These are phyloP conservation scores for Chamaetylas fuelleborni DNA, from an alignment of 2,113 vertebrate genomes.

Conservation along the genomic window DNA sequence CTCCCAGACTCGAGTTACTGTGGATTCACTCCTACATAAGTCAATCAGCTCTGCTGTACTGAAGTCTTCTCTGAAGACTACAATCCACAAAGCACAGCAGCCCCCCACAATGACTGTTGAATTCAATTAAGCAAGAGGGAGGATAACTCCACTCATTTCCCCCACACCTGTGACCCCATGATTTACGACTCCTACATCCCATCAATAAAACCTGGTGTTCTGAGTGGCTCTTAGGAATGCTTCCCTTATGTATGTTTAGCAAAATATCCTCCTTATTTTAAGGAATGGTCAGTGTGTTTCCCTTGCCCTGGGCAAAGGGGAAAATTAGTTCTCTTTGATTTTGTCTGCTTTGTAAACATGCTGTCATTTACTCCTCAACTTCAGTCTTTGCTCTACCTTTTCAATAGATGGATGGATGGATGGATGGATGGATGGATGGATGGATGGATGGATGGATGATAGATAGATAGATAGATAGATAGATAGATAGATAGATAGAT, in stretches of 20 bases:
- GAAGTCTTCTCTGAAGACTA: not conserved
- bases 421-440: not conserved
- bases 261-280: not conserved
- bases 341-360: not conserved
- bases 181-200: not conserved
- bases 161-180: rapidly evolving
- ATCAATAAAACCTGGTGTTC: not conserved
- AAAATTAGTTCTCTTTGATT: not conserved
- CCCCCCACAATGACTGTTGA: not conserved
- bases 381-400: not conserved
- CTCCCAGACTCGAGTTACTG: not conserved
- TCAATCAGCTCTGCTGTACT: not conserved
- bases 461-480: not conserved
- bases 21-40: not conserved
- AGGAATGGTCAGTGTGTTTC: not conserved
- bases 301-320: not conserved
- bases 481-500: not conserved
- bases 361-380: not conserved
- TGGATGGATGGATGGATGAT: not conserved
- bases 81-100: not conserved
- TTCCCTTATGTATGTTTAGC: not conserved
- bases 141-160: not conserved
- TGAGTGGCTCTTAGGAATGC: not conserved
- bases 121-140: not conserved
- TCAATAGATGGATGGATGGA: rapidly evolving